A percentile compares a stretch with the other conserved stretches of the same genome.
phyloP scores from a whole-genome alignment of 1,140 invertebrate genomes.

The Bombus cullumanus region DNA sequence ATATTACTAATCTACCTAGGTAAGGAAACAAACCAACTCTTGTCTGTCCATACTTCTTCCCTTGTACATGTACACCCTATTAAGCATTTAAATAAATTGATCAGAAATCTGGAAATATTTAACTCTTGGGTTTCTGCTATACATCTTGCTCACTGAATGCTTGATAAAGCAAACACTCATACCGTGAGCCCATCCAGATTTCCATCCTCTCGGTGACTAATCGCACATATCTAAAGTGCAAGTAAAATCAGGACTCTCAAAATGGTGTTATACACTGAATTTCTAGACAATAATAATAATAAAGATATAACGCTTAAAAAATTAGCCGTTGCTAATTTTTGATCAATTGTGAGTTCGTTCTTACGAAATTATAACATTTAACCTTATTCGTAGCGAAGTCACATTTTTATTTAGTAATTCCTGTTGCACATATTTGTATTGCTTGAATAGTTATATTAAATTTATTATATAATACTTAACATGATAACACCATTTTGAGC shows the following conservation, averaged over 20 bases:
- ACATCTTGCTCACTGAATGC: conserved; percentile 63
- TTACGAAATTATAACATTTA: neutral
- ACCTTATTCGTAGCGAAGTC: neutral
- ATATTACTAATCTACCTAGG: conserved; percentile 71
- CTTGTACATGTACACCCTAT: conserved; percentile 78
- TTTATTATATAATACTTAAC: neutral
- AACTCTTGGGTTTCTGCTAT: conserved; percentile 76
- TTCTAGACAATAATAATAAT: neutral
- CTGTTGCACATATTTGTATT: neutral
- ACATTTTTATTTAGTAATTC: neutral
- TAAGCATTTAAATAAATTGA: conserved; percentile 77
- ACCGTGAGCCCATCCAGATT: conserved; percentile 72
- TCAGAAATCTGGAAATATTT: conserved; percentile 76
- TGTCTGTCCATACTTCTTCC: conserved; percentile 74
- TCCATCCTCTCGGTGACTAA: conserved; percentile 72
- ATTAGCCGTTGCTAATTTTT: neutral
- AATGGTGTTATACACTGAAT: conserved; percentile 19
- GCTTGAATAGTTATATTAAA: neutral
- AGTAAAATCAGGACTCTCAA: conserved; percentile 7
- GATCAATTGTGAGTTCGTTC: neutral
- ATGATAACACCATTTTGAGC: conserved; percentile 48
- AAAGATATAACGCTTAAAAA: neutral
- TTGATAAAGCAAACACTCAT: conserved; percentile 57
- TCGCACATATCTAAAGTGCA: conserved; percentile 41
- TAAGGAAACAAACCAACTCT: conserved; percentile 75